phyloP scores from a whole-genome alignment of 1,140 invertebrate genomes.

The Pseudomyrmex cubaensis region DNA sequence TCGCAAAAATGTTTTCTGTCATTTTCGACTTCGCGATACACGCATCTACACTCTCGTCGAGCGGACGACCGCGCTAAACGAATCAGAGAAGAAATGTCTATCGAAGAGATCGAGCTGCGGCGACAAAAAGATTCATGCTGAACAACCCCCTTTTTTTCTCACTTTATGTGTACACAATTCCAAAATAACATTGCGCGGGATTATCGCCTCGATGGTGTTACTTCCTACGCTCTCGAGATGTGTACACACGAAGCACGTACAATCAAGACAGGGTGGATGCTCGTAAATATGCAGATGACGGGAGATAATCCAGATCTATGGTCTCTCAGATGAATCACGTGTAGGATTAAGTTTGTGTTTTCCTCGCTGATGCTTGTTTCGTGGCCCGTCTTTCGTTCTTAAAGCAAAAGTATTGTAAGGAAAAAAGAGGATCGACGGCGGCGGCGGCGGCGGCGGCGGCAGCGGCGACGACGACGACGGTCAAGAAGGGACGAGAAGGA shows the following conservation, averaged over 20 bases:
- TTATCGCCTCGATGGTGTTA: slow-evolving; percentile 54
- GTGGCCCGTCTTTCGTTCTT: slow-evolving; percentile 56
- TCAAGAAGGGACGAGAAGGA: slow-evolving; percentile 32
- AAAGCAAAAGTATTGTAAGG: slow-evolving; percentile 5
- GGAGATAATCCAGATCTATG: slow-evolving; percentile 81
- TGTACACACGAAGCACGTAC: slow-evolving; percentile 62
- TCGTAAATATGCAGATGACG: slow-evolving; percentile 82
- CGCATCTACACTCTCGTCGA: not conserved
- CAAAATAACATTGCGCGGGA: slow-evolving; percentile 39
- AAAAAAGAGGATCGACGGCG: slow-evolving; percentile 32
- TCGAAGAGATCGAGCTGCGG: not conserved
- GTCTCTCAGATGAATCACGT: slow-evolving; percentile 75
- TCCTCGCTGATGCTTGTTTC: slow-evolving; percentile 71
- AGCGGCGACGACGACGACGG: no score
- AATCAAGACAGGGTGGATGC: slow-evolving; percentile 75
- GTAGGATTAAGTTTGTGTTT: slow-evolving; percentile 80
- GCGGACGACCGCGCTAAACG: no score
- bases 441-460: no score
- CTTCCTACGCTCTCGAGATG: slow-evolving; percentile 60
- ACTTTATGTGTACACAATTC: slow-evolving; percentile 11
- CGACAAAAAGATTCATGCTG: not conserved
- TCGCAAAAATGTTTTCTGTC: not conserved
- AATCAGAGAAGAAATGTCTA: not conserved
- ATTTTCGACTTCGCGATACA: not conserved
- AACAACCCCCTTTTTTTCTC: not conserved